Evolutionary conservation across 1,140 invertebrate species (phyloP).

Genomic region (Plutomurus gul): DNA sequence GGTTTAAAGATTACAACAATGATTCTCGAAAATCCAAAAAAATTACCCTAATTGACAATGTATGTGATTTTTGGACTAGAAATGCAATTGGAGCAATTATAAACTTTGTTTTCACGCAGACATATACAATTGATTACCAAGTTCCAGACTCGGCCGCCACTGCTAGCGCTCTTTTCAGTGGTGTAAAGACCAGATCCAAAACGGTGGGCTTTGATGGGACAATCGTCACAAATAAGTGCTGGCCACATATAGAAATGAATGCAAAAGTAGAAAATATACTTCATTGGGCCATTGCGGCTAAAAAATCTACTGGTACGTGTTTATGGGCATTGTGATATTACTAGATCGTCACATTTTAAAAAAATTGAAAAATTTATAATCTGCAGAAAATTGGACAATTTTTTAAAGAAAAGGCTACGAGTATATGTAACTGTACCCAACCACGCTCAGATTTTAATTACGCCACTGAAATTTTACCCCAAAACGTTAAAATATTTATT

Average conservation of each 20-base stretch:
- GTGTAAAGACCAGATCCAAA: conserved; percentile 78
- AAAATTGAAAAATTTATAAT: too few relatives aligned
- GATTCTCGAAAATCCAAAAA: too few relatives aligned
- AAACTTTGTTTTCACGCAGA: conserved; percentile 65
- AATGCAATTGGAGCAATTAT: too few relatives aligned
- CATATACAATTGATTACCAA: conserved; percentile 84
- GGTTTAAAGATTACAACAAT: too few relatives aligned
- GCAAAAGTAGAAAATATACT: conserved; percentile 74
- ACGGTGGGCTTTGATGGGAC: conserved; percentile 75
- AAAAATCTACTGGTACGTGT: conserved; percentile 69
- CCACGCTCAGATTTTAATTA: too few relatives aligned
- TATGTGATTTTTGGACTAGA: too few relatives aligned
- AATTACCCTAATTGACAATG: not conserved
- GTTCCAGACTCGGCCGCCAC: conserved; percentile 79
- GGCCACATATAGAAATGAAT: conserved; percentile 65
- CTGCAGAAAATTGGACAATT: too few relatives aligned
- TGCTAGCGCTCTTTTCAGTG: conserved; percentile 80
- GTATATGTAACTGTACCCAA: too few relatives aligned
- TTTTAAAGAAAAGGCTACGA: too few relatives aligned
- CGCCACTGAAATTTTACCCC: too few relatives aligned
- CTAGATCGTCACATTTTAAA: not conserved
- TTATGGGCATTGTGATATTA: conserved; percentile 43
- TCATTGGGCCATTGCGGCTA: conserved; percentile 75
- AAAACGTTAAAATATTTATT: too few relatives aligned
- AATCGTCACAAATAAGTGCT: conserved; percentile 62